Percentiles rank a stretch among this genome's conserved stretches.
These are phyloP conservation scores for Plebejus anna DNA, from an alignment of 2,888 invertebrate genomes.

Conservation along the genomic window DNA sequence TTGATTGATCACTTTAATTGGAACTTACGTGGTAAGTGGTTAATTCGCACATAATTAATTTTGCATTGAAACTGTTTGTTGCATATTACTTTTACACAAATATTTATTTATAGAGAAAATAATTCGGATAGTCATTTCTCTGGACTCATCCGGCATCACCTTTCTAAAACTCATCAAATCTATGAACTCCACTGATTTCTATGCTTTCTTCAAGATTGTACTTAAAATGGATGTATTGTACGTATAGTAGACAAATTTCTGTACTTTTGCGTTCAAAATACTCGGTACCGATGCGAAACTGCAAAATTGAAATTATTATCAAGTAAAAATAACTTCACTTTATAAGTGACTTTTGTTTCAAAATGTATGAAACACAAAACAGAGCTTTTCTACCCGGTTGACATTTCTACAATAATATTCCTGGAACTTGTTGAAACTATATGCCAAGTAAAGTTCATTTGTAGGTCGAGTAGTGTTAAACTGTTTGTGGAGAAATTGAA, in stretches of 20 bases:
- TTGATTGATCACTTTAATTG: conserved; percentile 32
- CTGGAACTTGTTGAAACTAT: conserved; percentile 5
- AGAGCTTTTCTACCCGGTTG: not conserved
- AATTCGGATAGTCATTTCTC: too few species aligned
- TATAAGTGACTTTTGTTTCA: not conserved
- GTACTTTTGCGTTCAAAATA: not conserved
- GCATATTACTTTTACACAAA: not conserved
- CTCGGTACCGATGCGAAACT: too few species aligned
- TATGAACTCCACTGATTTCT: too few species aligned
- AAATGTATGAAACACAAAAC: not conserved
- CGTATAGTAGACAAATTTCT: too few species aligned
- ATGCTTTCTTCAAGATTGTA: too few species aligned
- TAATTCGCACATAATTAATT: not conserved
- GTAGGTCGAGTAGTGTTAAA: not conserved
- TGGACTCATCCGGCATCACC: too few species aligned
- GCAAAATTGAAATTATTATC: not conserved
- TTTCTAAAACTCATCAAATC: too few species aligned
- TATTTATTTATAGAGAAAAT: too few species aligned
- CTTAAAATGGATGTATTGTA: too few species aligned
- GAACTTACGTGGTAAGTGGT: conserved; percentile 28
- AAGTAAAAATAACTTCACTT: not conserved
- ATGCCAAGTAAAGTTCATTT: conserved; percentile 17
- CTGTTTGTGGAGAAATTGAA: too few species aligned
- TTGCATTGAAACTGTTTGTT: not conserved
- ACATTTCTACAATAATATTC: not conserved